Conservation (phyloP, 1,140 invertebrate species). For the Carcinoscorpius rotundicauda region DNA sequence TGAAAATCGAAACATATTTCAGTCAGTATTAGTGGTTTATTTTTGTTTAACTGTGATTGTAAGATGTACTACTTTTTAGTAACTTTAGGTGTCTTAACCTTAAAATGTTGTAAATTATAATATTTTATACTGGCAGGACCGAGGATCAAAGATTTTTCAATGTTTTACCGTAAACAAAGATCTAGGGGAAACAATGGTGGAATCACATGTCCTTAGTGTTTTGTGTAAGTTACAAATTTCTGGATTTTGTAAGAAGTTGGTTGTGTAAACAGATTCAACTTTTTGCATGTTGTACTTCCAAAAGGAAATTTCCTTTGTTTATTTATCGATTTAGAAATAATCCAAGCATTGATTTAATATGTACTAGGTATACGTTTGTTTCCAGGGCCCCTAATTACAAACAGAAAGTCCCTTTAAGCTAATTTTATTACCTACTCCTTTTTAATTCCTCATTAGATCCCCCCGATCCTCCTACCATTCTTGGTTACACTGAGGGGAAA, state of each 20-base stretch:
- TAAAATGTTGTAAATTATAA: too few species aligned
- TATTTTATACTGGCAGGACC: conserved; percentile 35
- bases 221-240: conserved; percentile 60
- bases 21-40: too few species aligned
- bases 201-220: conserved; percentile 77
- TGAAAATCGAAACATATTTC: too few species aligned
- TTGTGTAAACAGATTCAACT: not conserved
- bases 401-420: not conserved
- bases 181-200: conserved; percentile 69
- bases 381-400: not conserved
- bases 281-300: not conserved
- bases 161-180: conserved; percentile 63
- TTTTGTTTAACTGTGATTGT: too few species aligned
- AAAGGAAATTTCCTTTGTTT: too few species aligned
- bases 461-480: conserved; percentile 76
- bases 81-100: too few species aligned
- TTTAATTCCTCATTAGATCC: conserved; percentile 54
- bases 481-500: conserved; percentile 67
- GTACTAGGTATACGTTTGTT: not conserved
- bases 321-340: too few species aligned
- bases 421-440: not conserved
- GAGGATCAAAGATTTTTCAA: conserved; percentile 59
- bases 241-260: not conserved
- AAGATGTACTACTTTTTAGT: too few species aligned
- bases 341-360: not conserved